Evolutionary conservation across 2,797 vertebrate species (phyloP).

Genomic region (Cottoperca gobio): DNA sequence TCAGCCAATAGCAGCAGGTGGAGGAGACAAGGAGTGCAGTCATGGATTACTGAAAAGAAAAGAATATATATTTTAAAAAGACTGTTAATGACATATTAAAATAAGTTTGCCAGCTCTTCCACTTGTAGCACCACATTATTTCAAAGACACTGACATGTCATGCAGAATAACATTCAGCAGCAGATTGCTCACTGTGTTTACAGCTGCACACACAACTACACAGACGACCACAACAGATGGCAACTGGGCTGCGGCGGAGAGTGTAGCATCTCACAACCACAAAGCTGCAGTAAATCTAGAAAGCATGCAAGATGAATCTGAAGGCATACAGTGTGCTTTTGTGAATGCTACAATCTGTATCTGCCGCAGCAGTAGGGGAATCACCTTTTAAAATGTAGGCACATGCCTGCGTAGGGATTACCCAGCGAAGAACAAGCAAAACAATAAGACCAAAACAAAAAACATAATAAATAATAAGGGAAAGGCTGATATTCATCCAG

Average conservation of each 20-base stretch:
- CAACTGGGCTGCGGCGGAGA: not conserved
- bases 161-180: constrained; percentile 2
- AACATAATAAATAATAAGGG: no score
- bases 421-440: not conserved
- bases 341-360: not conserved
- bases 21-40: constrained; percentile 51
- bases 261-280: constrained; percentile 15
- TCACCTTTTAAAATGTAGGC: not conserved
- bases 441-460: not conserved
- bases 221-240: constrained; percentile 29
- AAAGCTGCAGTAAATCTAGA: no score
- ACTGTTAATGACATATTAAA: not conserved
- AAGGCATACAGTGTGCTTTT: constrained; percentile 10
- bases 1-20: constrained; percentile 74
- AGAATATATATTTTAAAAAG: not conserved
- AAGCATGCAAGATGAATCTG: no score
- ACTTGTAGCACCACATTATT: not conserved
- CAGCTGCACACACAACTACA: constrained; percentile 12
- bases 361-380: constrained; percentile 1
- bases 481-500: not conserved
- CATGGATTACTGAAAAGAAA: constrained; percentile 63
- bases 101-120: not conserved
- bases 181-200: constrained; percentile 16
- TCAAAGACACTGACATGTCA: not conserved
- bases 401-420: not conserved